Percentiles rank a stretch among this genome's conserved stretches.
These are phyloP conservation scores for Cheilosia grossa DNA, from an alignment of 2,888 invertebrate species.

Conservation along the genomic window DNA sequence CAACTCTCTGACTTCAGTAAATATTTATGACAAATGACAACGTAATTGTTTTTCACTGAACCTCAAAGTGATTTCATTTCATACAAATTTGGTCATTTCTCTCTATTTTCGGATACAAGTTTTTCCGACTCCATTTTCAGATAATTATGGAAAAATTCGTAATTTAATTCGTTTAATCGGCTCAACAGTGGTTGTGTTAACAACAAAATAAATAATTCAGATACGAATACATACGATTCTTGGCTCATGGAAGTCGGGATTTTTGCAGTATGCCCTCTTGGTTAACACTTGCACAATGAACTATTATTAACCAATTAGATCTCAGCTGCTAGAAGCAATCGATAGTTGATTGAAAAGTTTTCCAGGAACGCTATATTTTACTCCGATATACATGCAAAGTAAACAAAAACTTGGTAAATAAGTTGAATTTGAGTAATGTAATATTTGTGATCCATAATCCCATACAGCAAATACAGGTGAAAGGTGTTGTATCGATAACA, in stretches of 20 bases:
- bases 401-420: not conserved
- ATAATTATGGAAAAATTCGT: conserved; percentile 8
- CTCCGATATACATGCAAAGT: not conserved
- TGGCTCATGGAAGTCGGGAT: not conserved
- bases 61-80: no score
- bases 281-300: conserved; percentile 8
- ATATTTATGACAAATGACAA: conserved; percentile 17
- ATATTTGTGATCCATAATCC: not conserved
- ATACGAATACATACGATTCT: not conserved
- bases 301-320: conserved; percentile 2
- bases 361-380: not conserved
- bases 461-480: not conserved
- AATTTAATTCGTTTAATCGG: not conserved
- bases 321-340: not conserved
- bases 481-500: not conserved
- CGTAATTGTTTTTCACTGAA: not conserved
- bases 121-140: not conserved
- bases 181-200: conserved; percentile 1
- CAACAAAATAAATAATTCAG: not conserved
- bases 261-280: conserved; percentile 2
- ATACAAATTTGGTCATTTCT: not conserved
- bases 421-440: not conserved
- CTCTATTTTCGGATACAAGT: not conserved
- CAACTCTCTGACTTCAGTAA: not conserved
- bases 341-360: not conserved